Evolutionary conservation across 2,888 invertebrate species (phyloP), one percentile per base, ranked within the genome.

Genomic region (Heliothis peltigera): DNA sequence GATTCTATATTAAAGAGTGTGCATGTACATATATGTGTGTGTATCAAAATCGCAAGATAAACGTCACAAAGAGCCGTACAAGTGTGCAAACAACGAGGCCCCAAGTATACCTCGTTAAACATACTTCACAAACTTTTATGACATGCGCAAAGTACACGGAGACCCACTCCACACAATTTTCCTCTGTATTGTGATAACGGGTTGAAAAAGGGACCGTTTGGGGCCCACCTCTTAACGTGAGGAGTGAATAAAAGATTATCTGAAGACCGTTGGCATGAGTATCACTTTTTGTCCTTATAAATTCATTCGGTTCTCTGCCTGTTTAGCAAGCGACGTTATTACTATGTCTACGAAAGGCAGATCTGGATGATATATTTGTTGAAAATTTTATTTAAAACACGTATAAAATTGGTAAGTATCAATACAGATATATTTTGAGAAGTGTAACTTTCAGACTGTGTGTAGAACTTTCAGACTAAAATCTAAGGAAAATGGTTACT

Each of bases 81-180:
- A 67, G 54, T 64, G 22, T 22, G 47, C 59, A 59, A 66, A 62
- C 62, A 67, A 52, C 44, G 61, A 58, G 53, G 54, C 61, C 44
- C 49, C 43, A 49, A 71, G 71, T 47, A 46, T 46, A 57, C 53
- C 42, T 64, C 67, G 67, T 75, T 75, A 71, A 71, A 75, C 46
- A 58, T 67, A 75, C 62, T 75, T 75, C 44, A 62, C 22, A 44
- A 71, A 75, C 57, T 75, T 75, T 70, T 75, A 75, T 71, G 71
- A 67, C 75, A 46, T 59, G 28, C 49, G 55, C 49, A 43, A 57
- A 75, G 61, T 70, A 70, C 48, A 60, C 55, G 56, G 64, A 48
- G 70, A 70, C 70, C 64, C 43, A 28, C 54, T 47, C n/a, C 57
- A 49, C 60, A 65, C 58, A 58, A 52, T 64, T 64, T 58, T 58